Base-by-base conservation (phyloP, 2,797 vertebrate genomes). In the Hippocampus kuda region DNA sequence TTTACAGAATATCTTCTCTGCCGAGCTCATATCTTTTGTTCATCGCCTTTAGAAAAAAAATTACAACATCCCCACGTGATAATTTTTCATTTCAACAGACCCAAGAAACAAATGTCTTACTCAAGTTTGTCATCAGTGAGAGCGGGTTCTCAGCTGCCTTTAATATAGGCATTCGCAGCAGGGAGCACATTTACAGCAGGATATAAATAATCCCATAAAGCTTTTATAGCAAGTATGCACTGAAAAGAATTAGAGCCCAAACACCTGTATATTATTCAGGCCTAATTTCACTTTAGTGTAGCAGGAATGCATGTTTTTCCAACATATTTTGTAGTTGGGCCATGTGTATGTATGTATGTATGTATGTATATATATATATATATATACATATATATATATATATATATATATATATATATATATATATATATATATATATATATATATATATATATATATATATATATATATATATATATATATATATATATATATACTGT, bases 1-100 rank as follows among this genome's bases (percentile, higher is more conserved):
- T 98, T 95, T 96, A 94, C 91, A 92, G 72, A 93, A 93, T 18
- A 20, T 69, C 70, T 73, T 75, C 75, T 84, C 73, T 54, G 41
- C 77, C 26, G 3, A 80, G 74, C 8, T 48, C 15, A 9, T 49
- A 24, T 44, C 13, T 38, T 57, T 9, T 46, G 77, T 72, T 68
- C 78, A 38, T 38, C 7, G 34, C 34, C 34, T 38, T 38, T 7
- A 8, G 34, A 38, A 38, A 38, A 38, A 38, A 38, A 38, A 38
- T 38, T 38, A 38, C 34, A 38, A 38, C 1, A 38, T 8, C 34
- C 7, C 34, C 10, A 24, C n/a, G 13, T 56, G 44, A 66, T 22
- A 2, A 5, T 49, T 62, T 51, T 30, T 12, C 20, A 15, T 67
- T 22, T 44, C 13, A 9, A 46, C 7, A 24, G 41, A 42, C 12